These are phyloP conservation scores for Camponotus floridanus DNA, from an alignment of 1,140 invertebrate species.

Conservation along the genomic window DNA sequence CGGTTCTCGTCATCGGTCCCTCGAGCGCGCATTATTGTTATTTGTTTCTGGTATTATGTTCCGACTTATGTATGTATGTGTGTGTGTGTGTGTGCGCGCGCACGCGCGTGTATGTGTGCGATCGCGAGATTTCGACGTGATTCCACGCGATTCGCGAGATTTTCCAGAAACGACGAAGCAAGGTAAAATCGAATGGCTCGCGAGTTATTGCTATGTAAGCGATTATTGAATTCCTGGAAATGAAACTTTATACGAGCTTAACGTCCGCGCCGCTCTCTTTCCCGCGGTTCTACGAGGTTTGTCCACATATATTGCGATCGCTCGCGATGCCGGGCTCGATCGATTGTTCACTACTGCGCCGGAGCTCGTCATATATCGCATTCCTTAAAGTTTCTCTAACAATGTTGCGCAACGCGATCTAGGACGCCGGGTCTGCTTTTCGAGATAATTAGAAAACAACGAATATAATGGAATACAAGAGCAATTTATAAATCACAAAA, in stretches of 20 bases:
- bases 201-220: slow-evolving; percentile 75
- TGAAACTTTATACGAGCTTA: slow-evolving; percentile 75
- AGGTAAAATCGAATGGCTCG: slow-evolving; percentile 67
- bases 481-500: not conserved
- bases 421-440: not conserved
- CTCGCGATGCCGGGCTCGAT: slow-evolving; percentile 3
- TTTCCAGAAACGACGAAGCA: not conserved
- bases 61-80: not conserved
- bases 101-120: not conserved
- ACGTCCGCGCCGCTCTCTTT: slow-evolving; percentile 30
- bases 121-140: slow-evolving; percentile 20
- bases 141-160: slow-evolving; percentile 12
- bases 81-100: not conserved
- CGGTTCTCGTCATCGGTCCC: not conserved
- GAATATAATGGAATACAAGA: not conserved
- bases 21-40: slow-evolving; percentile 26
- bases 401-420: not conserved
- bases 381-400: slow-evolving; percentile 23
- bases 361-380: not conserved
- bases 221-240: slow-evolving; percentile 78
- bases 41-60: slow-evolving; percentile 41
- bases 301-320: slow-evolving; percentile 58
- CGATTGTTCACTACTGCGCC: slow-evolving; percentile 62
- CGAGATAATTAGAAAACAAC: not conserved
- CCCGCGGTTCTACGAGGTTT: slow-evolving; percentile 37